phyloP scores from a whole-genome alignment of 2,888 invertebrate species.

The Clunio marinus region DNA sequence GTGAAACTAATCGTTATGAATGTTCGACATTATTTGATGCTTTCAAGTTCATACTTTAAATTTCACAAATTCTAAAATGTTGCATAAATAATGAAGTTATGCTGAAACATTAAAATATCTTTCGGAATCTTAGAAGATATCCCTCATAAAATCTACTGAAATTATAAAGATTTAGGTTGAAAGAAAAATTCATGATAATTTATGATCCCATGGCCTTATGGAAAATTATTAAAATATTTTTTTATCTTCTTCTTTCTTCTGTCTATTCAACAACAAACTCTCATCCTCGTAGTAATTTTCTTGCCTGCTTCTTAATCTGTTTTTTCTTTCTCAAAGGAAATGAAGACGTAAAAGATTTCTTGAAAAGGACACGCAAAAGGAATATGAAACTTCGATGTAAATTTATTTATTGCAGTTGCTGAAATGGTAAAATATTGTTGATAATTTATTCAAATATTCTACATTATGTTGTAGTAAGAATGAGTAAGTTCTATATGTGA shows the following conservation, averaged over 20 bases:
- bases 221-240: not conserved
- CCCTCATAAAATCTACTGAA: no score
- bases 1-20: no score
- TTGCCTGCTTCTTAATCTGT: not conserved
- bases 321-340: not conserved
- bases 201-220: not conserved
- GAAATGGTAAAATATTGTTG: conserved; percentile 22
- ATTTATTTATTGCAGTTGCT: conserved; percentile 30
- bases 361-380: conserved; percentile 28
- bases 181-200: not conserved
- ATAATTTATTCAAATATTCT: conserved; percentile 31
- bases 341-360: not conserved
- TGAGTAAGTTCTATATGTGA: conserved; percentile 28
- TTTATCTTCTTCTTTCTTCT: not conserved
- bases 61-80: no score
- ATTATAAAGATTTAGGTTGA: no score
- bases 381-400: not conserved
- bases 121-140: no score
- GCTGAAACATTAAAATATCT: no score
- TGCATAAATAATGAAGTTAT: no score
- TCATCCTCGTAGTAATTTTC: not conserved
- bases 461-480: no score
- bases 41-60: no score
- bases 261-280: no score
- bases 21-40: not conserved